Conservation (phyloP, 2,113 vertebrate genomes). For the Pangasianodon gigas region DNA sequence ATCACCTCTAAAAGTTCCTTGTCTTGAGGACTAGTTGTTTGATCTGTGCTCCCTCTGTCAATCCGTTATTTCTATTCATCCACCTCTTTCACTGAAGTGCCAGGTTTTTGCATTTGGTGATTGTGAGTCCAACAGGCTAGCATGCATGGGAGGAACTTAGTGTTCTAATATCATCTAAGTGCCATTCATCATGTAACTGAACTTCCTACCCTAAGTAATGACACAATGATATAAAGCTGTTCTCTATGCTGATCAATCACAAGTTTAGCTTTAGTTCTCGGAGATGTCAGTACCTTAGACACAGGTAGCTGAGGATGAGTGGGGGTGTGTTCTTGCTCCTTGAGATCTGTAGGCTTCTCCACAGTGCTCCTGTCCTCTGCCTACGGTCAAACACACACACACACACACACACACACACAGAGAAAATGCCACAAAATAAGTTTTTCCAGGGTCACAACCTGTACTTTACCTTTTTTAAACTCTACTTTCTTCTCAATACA, state of each 20-base stretch:
- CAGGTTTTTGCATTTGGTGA: background rate
- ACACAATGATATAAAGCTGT: background rate
- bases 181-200: background rate
- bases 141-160: background rate
- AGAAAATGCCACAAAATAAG: no score
- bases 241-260: background rate
- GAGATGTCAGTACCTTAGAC: conserved; percentile 32
- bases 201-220: background rate
- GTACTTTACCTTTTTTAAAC: background rate
- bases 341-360: background rate
- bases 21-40: conserved; percentile 7
- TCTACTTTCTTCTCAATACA: no score
- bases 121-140: background rate
- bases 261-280: background rate
- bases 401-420: conserved; percentile 4
- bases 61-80: background rate
- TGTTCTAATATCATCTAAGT: background rate
- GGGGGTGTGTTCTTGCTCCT: background rate
- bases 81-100: background rate
- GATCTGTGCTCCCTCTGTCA: background rate
- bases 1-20: conserved; percentile 32
- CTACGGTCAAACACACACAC: conserved; percentile 24
- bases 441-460: background rate
- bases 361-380: conserved; percentile 36
- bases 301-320: background rate